phyloP scores from a whole-genome alignment of 2,797 vertebrate genomes.

The Acrocephalus scirpaceus region DNA sequence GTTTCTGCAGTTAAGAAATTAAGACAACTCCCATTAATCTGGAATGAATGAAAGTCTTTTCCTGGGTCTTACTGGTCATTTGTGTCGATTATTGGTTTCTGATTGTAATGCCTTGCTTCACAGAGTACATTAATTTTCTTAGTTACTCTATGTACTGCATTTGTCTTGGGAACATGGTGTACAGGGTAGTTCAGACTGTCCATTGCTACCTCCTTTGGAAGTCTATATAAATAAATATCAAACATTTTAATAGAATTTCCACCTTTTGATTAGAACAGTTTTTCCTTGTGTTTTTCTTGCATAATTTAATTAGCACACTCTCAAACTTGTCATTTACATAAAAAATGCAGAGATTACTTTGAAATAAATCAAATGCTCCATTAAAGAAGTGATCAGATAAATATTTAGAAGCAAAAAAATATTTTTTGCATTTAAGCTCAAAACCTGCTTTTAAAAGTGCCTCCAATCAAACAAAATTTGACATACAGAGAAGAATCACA shows the following conservation, averaged over 20 bases:
- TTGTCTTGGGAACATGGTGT: not conserved
- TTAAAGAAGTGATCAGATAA: conserved; percentile 45
- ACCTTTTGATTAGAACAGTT: conserved; percentile 20
- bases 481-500: not conserved
- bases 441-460: conserved; percentile 14
- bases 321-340: conserved; percentile 44
- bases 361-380: conserved; percentile 48
- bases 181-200: not conserved
- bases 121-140: not conserved
- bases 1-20: not conserved
- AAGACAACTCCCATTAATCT: not conserved
- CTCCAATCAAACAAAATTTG: not conserved
- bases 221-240: not conserved
- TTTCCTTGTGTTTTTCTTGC: not conserved
- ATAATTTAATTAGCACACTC: conserved; percentile 44
- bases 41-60: not conserved
- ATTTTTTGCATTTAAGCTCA: not conserved
- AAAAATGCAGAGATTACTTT: conserved; percentile 50
- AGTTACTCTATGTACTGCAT: not conserved
- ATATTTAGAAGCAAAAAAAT: conserved; percentile 27
- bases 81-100: not conserved
- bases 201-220: not conserved
- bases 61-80: not conserved
- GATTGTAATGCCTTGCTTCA: not conserved
- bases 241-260: not conserved